Conservation (phyloP, 1,140 invertebrate species). For the Marisa cornuarietis region DNA sequence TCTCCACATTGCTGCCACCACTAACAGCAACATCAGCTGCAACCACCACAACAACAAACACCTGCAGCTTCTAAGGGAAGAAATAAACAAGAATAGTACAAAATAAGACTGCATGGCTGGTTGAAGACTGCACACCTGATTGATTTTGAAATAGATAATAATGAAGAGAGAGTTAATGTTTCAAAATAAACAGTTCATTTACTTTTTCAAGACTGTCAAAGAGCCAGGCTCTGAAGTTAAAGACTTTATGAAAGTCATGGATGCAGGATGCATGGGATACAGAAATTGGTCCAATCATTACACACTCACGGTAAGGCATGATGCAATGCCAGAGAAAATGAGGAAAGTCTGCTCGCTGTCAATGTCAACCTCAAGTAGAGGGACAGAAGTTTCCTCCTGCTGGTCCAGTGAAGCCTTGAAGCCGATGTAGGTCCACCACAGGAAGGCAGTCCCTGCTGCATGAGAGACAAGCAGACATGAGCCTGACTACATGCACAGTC, state of each 20-base stretch:
- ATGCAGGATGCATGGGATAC: background rate
- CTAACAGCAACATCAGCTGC: conserved; percentile 81
- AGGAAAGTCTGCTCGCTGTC: conserved; percentile 88
- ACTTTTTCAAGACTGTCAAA: too few species aligned
- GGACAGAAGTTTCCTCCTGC: conserved; percentile 70
- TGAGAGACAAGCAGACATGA: background rate
- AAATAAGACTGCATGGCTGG: too few species aligned
- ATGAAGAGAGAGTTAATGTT: too few species aligned
- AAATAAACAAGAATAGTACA: too few species aligned
- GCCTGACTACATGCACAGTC: too few species aligned
- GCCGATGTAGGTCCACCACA: conserved; percentile 90
- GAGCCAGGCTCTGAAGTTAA: too few species aligned
- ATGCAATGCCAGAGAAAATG: conserved; percentile 85
- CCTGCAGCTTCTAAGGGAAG: too few species aligned
- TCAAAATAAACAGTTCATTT: too few species aligned
- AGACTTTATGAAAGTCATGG: too few species aligned
- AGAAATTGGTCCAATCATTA: background rate
- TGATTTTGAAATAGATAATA: too few species aligned
- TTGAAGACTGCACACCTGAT: too few species aligned
- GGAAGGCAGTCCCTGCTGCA: conserved; percentile 77
- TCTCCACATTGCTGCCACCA: conserved; percentile 82
- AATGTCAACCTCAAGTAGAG: conserved; percentile 76
- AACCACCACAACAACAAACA: conserved; percentile 51
- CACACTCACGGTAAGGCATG: conserved; percentile 67
- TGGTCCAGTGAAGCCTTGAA: conserved; percentile 78